Evolutionary conservation across 1,140 invertebrate genomes (phyloP).

Genomic region (Camponotus pennsylvanicus): DNA sequence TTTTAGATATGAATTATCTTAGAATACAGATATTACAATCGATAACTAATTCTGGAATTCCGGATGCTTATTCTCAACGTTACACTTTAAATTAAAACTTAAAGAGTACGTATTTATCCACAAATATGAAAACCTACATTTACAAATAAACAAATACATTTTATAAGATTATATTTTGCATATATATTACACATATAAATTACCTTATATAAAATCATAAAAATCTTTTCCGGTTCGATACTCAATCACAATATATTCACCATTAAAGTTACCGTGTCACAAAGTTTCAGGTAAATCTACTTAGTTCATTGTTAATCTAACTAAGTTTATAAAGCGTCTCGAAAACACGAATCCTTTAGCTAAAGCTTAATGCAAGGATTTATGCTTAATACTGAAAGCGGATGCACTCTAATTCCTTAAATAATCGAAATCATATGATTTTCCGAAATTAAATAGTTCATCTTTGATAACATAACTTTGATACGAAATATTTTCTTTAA

Average conservation of each 20-base stretch:
- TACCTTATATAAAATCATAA: not conserved
- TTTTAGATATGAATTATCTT: slow-evolving; percentile 20
- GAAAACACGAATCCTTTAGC: slow-evolving; percentile 30
- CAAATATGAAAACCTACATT: not conserved
- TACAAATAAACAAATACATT: not conserved
- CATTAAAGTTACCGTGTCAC: not conserved
- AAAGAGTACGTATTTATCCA: not conserved
- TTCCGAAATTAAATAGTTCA: slow-evolving; percentile 20
- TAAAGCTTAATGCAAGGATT: slow-evolving; percentile 39
- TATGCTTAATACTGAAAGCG: slow-evolving; percentile 37
- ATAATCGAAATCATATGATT: slow-evolving; percentile 23
- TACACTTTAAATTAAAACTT: not conserved
- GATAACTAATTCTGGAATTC: not conserved
- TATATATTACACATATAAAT: not conserved
- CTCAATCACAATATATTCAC: not conserved
- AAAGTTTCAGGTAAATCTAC: slow-evolving; percentile 37
- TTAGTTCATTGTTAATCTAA: slow-evolving; percentile 45
- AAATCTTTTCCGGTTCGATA: not conserved
- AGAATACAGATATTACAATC: not conserved
- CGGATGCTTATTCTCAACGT: not conserved
- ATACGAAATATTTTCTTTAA: not conserved
- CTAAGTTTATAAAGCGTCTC: slow-evolving; percentile 36
- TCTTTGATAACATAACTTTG: not conserved
- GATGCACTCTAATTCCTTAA: slow-evolving; percentile 15
- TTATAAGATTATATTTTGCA: not conserved